These are phyloP conservation scores for Mesochorus sp. DNA, from an alignment of 2,888 invertebrate genomes.

Conservation along the genomic window DNA sequence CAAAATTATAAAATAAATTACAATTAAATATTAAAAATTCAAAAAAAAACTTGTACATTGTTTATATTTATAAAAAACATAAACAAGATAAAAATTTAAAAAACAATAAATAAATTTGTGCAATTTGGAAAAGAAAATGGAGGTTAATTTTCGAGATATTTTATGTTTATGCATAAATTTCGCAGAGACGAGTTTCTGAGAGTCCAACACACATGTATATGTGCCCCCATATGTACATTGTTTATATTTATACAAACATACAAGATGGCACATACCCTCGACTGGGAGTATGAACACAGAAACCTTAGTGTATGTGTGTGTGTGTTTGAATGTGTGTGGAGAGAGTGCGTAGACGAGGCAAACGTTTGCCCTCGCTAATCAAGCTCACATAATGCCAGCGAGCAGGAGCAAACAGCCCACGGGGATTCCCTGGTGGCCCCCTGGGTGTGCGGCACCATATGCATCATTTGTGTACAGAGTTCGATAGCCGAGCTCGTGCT, in stretches of 20 bases:
- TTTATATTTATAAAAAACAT: neutral
- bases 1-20: too few species aligned
- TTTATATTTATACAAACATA: neutral
- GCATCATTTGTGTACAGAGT: conserved; percentile 63
- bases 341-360: conserved; percentile 71
- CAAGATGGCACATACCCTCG: conserved; percentile 30
- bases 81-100: neutral
- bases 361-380: conserved; percentile 82
- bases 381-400: conserved; percentile 80
- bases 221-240: neutral
- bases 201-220: neutral
- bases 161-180: conserved; percentile 13
- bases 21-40: too few species aligned
- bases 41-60: too few species aligned
- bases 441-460: conserved; percentile 73
- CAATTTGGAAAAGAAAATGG: neutral
- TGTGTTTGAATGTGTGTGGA: conserved; percentile 52
- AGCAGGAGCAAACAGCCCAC: conserved; percentile 77
- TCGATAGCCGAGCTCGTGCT: conserved; percentile 48
- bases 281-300: conserved; percentile 12
- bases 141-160: conserved; percentile 1
- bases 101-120: neutral
- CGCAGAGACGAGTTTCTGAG: conserved; percentile 42
- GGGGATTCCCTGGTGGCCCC: conserved; percentile 67
- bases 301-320: conserved; percentile 39